phyloP scores from a whole-genome alignment of 1,140 invertebrate genomes.

The Rhysida immarginata region DNA sequence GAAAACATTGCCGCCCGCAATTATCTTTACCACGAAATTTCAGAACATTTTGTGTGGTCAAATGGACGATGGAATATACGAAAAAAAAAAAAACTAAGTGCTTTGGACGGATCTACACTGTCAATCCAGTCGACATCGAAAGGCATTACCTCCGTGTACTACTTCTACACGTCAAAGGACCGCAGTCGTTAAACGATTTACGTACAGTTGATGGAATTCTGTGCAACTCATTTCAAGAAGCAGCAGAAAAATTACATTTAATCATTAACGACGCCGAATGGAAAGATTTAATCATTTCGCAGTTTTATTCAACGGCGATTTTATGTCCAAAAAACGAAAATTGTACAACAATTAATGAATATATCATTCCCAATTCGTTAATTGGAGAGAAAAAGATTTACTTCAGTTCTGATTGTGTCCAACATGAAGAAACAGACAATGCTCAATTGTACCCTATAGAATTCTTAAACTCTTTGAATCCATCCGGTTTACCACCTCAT shows the following conservation, averaged over 20 bases:
- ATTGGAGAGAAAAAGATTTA: neutral
- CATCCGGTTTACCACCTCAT: conserved; percentile 4
- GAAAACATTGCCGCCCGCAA: neutral
- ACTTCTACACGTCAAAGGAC: neutral
- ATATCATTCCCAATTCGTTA: neutral
- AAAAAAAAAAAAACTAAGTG: neutral
- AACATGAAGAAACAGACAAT: neutral
- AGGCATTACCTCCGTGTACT: neutral
- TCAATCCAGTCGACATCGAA: neutral
- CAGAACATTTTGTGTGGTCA: neutral
- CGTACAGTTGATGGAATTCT: neutral
- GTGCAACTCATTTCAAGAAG: neutral
- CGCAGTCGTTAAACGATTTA: neutral
- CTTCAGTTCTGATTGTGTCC: neutral
- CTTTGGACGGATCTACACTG: neutral
- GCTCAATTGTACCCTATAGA: neutral
- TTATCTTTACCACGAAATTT: neutral
- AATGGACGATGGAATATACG: neutral
- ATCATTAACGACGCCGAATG: neutral
- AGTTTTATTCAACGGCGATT: neutral
- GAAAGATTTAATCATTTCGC: neutral
- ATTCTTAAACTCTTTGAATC: neutral
- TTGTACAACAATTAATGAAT: neutral
- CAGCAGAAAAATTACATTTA: neutral
- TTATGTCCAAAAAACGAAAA: conserved; percentile 1